Evolutionary conservation across 2,888 invertebrate species (phyloP).

Genomic region (Drosophila cracens): DNA sequence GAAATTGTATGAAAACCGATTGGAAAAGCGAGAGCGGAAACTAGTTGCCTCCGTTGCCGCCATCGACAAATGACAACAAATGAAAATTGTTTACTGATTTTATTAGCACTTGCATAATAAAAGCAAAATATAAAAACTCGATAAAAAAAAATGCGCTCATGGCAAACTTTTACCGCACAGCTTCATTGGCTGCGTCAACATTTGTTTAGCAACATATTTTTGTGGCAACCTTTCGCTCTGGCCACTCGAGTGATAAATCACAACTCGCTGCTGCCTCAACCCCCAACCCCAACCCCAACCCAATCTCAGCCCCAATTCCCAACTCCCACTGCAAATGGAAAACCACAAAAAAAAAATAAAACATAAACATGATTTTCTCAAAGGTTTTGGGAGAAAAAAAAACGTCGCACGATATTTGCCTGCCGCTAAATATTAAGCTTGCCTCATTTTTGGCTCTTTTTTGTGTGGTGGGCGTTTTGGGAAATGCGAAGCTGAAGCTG

Average conservation of each 20-base stretch:
- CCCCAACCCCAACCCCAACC: slow-evolving; percentile 17
- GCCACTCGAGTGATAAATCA: slow-evolving; percentile 74
- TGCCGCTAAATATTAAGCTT: slow-evolving; percentile 40
- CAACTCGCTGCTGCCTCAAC: slow-evolving; percentile 47
- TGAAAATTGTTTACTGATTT: slow-evolving; percentile 65
- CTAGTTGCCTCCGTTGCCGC: slow-evolving; percentile 13
- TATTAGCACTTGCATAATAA: slow-evolving; percentile 77
- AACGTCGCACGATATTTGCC: slow-evolving; percentile 68
- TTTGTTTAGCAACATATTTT: slow-evolving; percentile 70
- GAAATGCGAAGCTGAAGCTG: slow-evolving; percentile 47
- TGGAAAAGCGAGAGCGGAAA: slow-evolving; percentile 63
- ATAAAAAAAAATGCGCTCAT: slow-evolving; percentile 28
- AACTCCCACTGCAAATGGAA: slow-evolving; percentile 46
- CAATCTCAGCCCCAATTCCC: slow-evolving; percentile 46
- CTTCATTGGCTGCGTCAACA: slow-evolving; percentile 57
- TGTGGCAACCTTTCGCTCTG: slow-evolving; percentile 74
- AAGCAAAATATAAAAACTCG: slow-evolving; percentile 21
- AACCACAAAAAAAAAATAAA: slow-evolving; percentile 9
- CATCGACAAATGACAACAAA: slow-evolving; percentile 66
- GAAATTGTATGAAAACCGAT: slow-evolving; percentile 47
- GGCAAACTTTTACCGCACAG: slow-evolving; percentile 63
- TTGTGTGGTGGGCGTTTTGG: slow-evolving; percentile 35
- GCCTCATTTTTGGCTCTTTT: slow-evolving; percentile 28
- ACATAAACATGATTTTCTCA: slow-evolving; percentile 52
- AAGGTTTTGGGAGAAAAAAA: slow-evolving; percentile 22